Conservation (phyloP, 2,113 vertebrate genomes). For the Notarius lentiginosus region DNA sequence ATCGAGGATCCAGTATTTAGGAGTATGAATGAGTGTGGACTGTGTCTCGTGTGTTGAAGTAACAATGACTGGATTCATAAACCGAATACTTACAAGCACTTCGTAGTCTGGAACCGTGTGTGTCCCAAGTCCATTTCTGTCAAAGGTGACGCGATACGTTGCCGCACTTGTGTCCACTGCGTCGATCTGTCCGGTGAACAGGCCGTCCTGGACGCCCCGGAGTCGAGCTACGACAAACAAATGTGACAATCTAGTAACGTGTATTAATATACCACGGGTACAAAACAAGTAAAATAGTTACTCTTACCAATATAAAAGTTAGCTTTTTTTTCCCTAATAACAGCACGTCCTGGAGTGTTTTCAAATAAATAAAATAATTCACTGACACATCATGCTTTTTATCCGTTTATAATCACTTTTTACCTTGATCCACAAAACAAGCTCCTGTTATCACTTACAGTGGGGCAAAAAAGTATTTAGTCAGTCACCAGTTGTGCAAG, state of each 20-base stretch:
- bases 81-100: slow-evolving; percentile 85
- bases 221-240: slow-evolving; percentile 81
- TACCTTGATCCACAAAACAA: background rate
- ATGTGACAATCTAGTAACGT: background rate
- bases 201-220: slow-evolving; percentile 89
- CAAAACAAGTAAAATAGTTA: background rate
- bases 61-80: background rate
- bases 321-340: background rate
- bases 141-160: slow-evolving; percentile 96
- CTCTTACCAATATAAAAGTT: background rate
- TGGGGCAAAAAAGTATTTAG: too few relatives aligned
- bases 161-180: slow-evolving; percentile 95
- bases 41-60: background rate
- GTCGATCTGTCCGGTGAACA: slow-evolving; percentile 97
- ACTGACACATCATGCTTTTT: background rate
- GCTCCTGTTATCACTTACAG: background rate
- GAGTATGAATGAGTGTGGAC: background rate
- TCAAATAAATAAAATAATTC: background rate
- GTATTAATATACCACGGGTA: background rate
- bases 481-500: too few relatives aligned
- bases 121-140: slow-evolving; percentile 92
- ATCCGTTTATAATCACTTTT: background rate
- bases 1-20: background rate
- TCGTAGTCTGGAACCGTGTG: slow-evolving; percentile 98
- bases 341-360: background rate